These are phyloP conservation scores for Anthopleura xanthogrammica DNA, from an alignment of 92 coral and sea anemone species.

Conservation along the genomic window DNA sequence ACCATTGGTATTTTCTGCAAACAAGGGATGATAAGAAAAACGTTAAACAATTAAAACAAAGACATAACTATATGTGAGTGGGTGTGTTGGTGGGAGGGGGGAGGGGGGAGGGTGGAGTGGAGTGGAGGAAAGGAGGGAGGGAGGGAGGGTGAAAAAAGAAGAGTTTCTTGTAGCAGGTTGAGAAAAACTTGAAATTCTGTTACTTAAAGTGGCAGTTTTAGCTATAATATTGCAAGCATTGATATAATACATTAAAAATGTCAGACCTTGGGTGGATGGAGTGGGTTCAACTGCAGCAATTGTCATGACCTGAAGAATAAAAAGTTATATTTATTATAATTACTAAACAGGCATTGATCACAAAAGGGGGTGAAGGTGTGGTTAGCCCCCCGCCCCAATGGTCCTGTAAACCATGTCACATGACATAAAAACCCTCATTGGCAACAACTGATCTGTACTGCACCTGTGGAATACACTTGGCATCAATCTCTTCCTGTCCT, in stretches of 20 bases:
- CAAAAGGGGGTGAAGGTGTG: too few relatives aligned
- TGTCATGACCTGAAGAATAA: conserved; percentile 70
- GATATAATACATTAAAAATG: not conserved
- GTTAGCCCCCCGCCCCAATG: not conserved
- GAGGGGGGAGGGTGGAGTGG: too few relatives aligned
- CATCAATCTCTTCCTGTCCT: conserved; percentile 69
- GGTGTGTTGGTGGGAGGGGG: too few relatives aligned
- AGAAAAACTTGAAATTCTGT: too few relatives aligned
- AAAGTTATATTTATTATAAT: not conserved
- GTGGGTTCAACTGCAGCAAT: conserved; percentile 94
- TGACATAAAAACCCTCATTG: not conserved
- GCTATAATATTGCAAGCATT: not conserved
- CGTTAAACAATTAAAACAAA: not conserved
- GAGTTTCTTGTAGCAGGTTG: not conserved
- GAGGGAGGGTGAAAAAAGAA: too few relatives aligned
- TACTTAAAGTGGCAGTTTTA: too few relatives aligned
- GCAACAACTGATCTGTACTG: not conserved
- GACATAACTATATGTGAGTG: too few relatives aligned
- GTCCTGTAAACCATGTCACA: not conserved
- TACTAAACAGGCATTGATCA: not conserved
- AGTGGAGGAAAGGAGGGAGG: too few relatives aligned
- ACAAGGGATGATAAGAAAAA: not conserved
- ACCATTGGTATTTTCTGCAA: not conserved
- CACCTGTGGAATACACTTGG: conserved; percentile 93
- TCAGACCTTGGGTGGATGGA: conserved; percentile 53